These are phyloP conservation scores for Pantherophis vulpinus DNA, from an alignment of 2,797 vertebrate genomes.

Conservation along the genomic window DNA sequence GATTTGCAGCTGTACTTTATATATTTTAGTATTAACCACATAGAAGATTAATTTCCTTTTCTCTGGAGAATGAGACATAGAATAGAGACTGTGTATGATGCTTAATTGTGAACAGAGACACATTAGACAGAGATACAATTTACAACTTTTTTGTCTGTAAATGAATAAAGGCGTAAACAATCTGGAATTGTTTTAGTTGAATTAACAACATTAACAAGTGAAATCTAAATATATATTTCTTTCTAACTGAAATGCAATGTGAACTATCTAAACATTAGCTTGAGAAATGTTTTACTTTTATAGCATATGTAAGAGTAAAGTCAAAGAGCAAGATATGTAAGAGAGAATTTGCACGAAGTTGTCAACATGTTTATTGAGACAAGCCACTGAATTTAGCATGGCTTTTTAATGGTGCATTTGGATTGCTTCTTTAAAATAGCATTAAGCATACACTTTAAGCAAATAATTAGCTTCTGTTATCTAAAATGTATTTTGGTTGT, in stretches of 20 bases:
- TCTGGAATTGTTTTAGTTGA: not conserved
- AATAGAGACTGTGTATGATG: not conserved
- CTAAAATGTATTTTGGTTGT: not conserved
- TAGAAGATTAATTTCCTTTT: not conserved
- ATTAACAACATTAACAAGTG: not conserved
- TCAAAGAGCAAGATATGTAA: not conserved
- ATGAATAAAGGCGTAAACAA: not conserved
- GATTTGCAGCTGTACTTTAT: not conserved
- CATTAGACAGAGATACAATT: not conserved
- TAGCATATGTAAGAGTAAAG: not conserved
- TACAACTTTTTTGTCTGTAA: not conserved
- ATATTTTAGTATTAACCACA: not conserved
- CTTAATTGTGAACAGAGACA: not conserved
- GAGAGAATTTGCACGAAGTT: not conserved
- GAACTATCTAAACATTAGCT: not conserved
- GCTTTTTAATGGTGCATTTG: not conserved
- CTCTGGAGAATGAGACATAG: not conserved
- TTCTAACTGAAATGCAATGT: not conserved
- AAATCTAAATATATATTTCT: not conserved
- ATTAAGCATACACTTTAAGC: not conserved
- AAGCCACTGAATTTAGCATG: not conserved
- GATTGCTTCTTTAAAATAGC: not conserved
- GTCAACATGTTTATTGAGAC: not conserved
- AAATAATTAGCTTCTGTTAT: not conserved
- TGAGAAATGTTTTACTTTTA: not conserved